Evolutionary conservation across 2,797 vertebrate species (phyloP), one percentile per base, ranked within the genome.

Genomic region (Gymnopithys bicolor): DNA sequence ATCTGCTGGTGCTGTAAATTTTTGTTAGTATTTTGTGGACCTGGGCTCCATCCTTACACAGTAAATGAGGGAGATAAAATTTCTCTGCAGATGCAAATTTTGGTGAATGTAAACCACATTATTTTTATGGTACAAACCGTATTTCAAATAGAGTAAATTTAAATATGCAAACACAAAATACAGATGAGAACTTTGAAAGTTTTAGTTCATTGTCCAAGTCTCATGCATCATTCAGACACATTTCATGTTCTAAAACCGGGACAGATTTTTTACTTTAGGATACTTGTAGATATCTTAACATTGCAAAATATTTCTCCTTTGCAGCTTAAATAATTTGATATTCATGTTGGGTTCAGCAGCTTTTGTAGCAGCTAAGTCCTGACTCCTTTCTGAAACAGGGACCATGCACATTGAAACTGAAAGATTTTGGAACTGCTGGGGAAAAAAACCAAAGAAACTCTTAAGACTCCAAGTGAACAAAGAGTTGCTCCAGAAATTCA

Each of bases 391-490:
- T 68, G 10, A 71, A 64, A 73, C 37, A 4, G 9, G 2, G 3
- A 7, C 16, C n/a, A 58, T 81, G 9, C 7, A 35, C 35, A 32
- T 8, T 1, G 9, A 77, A 81, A 60, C 27, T 5, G 74, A 68
- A 18, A 2, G 0, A 3, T 51, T 21, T 70, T 73, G 48, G 33
- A 84, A 76, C 9, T 27, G 3, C 4, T 55, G 14, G 4, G 13
- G 3, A 7, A 7, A 41, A 12, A 6, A 0, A 0, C 3, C 1
- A 11, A 9, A 22, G 62, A 46, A 62, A 0, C 5, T 56, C 7
- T 63, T 22, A 16, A 67, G 5, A 3, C 9, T 74, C 18, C 10
- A 35, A 3, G 1, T 46, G 30, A 46, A 39, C 18, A 78, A 66
- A 73, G 1, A 25, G 5, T 24, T 74, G 8, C 1, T 58, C 5